These are phyloP conservation scores for Carapus acus DNA, from an alignment of 2,797 vertebrate species.

Conservation along the genomic window DNA sequence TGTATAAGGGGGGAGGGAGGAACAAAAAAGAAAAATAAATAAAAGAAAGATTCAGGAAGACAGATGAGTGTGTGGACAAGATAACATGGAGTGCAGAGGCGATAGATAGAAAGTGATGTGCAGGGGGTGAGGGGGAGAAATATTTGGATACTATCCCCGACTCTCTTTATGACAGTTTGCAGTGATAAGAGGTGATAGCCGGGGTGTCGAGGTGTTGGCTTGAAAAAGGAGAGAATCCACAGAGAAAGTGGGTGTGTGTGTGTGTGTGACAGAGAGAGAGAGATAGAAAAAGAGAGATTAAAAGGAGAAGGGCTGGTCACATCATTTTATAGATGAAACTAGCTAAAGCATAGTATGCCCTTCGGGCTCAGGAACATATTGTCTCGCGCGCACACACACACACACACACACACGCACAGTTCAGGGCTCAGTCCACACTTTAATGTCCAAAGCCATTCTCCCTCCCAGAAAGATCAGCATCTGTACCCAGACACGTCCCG, in stretches of 20 bases:
- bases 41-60: slow-evolving; percentile 32
- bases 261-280: slow-evolving; percentile 4
- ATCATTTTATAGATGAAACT: slow-evolving; percentile 62
- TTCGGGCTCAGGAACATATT: slow-evolving; percentile 44
- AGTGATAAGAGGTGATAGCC: slow-evolving; percentile 49
- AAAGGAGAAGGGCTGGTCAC: slow-evolving; percentile 48
- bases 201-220: slow-evolving; percentile 34
- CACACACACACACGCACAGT: slow-evolving; percentile 9
- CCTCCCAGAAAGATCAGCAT: not conserved
- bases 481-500: no score
- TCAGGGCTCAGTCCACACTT: no score
- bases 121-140: slow-evolving; percentile 28
- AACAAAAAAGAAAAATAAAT: no score
- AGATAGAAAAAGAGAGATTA: slow-evolving; percentile 33
- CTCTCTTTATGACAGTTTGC: slow-evolving; percentile 34
- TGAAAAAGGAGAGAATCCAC: slow-evolving; percentile 14
- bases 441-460: not conserved
- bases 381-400: slow-evolving; percentile 9
- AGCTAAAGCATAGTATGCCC: slow-evolving; percentile 45
- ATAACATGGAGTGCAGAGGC: slow-evolving; percentile 24
- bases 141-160: slow-evolving; percentile 49
- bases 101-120: slow-evolving; percentile 38
- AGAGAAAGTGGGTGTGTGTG: not conserved
- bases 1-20: no score
- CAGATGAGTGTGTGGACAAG: slow-evolving; percentile 33